Percentiles rank a stretch among this genome's conserved stretches.
These are phyloP conservation scores for Melopsittacus undulatus DNA, from an alignment of 2,797 vertebrate genomes.

Conservation along the genomic window DNA sequence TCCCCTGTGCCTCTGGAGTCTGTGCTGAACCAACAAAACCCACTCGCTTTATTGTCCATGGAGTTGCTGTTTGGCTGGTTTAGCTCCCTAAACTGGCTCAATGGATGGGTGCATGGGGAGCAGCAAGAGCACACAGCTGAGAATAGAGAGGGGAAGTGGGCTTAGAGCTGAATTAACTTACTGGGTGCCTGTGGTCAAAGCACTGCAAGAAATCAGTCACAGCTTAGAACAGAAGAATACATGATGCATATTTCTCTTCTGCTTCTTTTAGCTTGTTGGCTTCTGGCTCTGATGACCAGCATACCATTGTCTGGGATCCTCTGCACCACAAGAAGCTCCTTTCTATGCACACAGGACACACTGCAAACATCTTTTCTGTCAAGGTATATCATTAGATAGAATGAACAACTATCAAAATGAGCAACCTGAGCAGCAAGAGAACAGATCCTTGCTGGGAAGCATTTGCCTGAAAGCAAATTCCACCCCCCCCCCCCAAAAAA, in stretches of 20 bases:
- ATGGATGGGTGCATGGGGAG: not conserved
- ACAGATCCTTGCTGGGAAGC: not conserved
- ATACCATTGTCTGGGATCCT: conserved; percentile 98
- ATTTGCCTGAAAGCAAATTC: not conserved
- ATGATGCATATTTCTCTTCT: not conserved
- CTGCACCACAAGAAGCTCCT: conserved; percentile 95
- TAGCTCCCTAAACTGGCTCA: not conserved
- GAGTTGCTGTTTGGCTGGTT: not conserved
- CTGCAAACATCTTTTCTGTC: conserved; percentile 98
- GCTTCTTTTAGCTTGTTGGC: conserved; percentile 86
- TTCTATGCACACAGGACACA: conserved; percentile 98
- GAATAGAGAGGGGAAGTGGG: not conserved
- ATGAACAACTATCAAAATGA: not conserved
- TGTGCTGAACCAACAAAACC: not conserved
- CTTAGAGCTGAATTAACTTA: not conserved
- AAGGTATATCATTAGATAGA: conserved; percentile 82
- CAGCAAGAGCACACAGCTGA: not conserved
- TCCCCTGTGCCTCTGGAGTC: not conserved
- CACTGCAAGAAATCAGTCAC: not conserved
- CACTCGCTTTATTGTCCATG: not conserved
- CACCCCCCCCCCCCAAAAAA: not conserved
- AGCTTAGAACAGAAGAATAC: not conserved
- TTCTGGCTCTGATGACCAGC: conserved; percentile 98
- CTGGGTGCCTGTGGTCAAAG: not conserved
- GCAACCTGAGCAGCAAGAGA: not conserved